Evolutionary conservation across 2,888 invertebrate species (phyloP), one percentile per base, ranked within the genome.

Genomic region (Drosophila melanosoma): DNA sequence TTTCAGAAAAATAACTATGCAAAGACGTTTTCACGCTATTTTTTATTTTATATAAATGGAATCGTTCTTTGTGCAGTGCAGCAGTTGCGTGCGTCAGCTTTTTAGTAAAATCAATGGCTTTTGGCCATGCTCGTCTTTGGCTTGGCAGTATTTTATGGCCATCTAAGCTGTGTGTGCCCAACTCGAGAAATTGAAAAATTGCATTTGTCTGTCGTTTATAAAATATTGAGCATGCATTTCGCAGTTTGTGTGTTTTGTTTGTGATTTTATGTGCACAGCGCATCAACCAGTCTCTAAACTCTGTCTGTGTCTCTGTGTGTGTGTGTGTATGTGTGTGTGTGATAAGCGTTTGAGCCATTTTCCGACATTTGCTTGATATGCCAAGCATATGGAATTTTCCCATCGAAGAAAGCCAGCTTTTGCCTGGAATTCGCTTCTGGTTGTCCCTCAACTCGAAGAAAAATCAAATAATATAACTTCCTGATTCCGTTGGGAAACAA

Each of bases 171-270:
- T 80, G 65, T 72, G 72, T 72, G 59, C 23, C 15, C 45, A 45
- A 23, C 15, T 62, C 53, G 49, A 56, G 76, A 86, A 85, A 86
- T 89, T 89, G 86, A 89, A 89, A 86, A 89, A 86, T 85, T 83
- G 90, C 88, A 77, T 85, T 88, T 73, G 81, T 83, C 84, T 76
- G 82, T 62, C 67, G 82, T 67, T 82, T 75, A 75, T 86, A 86
- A 83, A 75, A 88, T 88, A 83, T 83, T 83, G 86, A 88, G 66
- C 71, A 76, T 54, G 76, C 59, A 65, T 42, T 56, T 61, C 49
- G 35, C 64, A 52, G 53, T 35, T 56, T 64, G 56, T 61, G 38
- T 29, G 26, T 51, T 29, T 60, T 52, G 53, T 32, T 54, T 38
- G 15, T 11, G 51, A 51, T 54, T 56, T 68, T 35, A 35, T 8